Evolutionary conservation across 1,140 invertebrate species (phyloP), one percentile per base, ranked within the genome.

Genomic region (Sminthurinus signatus): DNA sequence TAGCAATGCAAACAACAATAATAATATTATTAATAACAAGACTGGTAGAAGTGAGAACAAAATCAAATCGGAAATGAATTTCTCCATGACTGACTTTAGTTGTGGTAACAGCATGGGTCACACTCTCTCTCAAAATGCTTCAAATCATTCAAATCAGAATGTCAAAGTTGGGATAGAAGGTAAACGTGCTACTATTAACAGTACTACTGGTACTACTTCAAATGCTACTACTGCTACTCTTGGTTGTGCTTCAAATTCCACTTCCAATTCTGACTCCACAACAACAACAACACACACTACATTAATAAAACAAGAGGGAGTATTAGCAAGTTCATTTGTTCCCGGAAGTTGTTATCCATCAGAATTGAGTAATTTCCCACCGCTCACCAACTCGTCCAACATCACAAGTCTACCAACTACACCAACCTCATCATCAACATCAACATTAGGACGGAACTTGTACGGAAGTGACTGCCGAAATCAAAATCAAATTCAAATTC

Each of bases 381-480:
- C 51, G 46, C 27, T 48, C 42, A 29, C n/a, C 59, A 19, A 31
- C 21, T 39, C 31, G 51, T 55, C 59, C 44, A 21, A 29, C 59
- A n/a, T n/a, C n/a, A n/a, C n/a, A n/a, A n/a, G n/a, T n/a, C n/a
- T n/a, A n/a, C n/a, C n/a, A n/a, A n/a, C 32, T 36, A 5, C 32
- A 5, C 39, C 52, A 19, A 42, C 52, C 19, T 51, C 52, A 36
- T n/a, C 52, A 17, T 44, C 25, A 60, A 19, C 46, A 59, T 32
- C 12, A 32, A 39, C 54, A 58, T 36, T 27, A 36, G 31, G 42
- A 21, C 29, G 31, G 25, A 36, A n/a, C 32, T 29, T 50, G 39
- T 61, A 66, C 64, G 64, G 64, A 66, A 66, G 60, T 66, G 64
- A 66, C 51, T 62, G 60, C 55, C 64, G 62, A 58, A 66, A 62